A percentile compares a stretch with the other conserved stretches of the same genome.
These are phyloP conservation scores for Rhagoletis pomonella DNA, from an alignment of 1,140 invertebrate species.

Conservation along the genomic window DNA sequence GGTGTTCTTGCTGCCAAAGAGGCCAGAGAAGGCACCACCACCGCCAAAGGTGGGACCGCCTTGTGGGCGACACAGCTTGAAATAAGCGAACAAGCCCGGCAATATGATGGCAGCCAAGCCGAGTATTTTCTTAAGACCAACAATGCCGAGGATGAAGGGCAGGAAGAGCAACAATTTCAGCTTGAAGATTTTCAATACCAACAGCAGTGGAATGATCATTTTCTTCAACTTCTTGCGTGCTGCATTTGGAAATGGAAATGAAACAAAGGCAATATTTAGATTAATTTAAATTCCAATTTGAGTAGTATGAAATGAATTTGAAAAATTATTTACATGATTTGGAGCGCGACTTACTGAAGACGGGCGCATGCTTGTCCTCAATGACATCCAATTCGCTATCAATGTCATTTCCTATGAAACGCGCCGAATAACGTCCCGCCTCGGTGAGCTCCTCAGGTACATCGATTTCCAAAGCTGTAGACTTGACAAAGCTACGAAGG, in stretches of 20 bases:
- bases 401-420: conserved; percentile 86
- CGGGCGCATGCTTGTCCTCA: conserved; percentile 85
- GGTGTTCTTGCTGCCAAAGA: conserved; percentile 70
- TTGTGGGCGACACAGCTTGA: conserved; percentile 82
- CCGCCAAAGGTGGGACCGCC: conserved; percentile 64
- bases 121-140: conserved; percentile 88
- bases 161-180: conserved; percentile 86
- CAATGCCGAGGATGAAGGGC: conserved; percentile 86
- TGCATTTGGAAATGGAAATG: conserved; percentile 71
- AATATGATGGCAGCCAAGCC: conserved; percentile 85
- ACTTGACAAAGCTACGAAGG: conserved; percentile 81
- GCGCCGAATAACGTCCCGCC: conserved; percentile 82
- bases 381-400: conserved; percentile 86
- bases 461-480: conserved; percentile 83
- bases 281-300: background rate
- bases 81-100: conserved; percentile 86
- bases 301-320: conserved; percentile 15
- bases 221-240: conserved; percentile 86
- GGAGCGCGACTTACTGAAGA: conserved; percentile 81
- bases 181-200: conserved; percentile 89
- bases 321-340: conserved; percentile 2
- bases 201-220: conserved; percentile 86
- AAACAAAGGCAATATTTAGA: background rate
- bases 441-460: conserved; percentile 82
- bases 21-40: conserved; percentile 66